Base-by-base conservation (phyloP, 2,888 invertebrate genomes). In the Ichneumoninae sp. region DNA sequence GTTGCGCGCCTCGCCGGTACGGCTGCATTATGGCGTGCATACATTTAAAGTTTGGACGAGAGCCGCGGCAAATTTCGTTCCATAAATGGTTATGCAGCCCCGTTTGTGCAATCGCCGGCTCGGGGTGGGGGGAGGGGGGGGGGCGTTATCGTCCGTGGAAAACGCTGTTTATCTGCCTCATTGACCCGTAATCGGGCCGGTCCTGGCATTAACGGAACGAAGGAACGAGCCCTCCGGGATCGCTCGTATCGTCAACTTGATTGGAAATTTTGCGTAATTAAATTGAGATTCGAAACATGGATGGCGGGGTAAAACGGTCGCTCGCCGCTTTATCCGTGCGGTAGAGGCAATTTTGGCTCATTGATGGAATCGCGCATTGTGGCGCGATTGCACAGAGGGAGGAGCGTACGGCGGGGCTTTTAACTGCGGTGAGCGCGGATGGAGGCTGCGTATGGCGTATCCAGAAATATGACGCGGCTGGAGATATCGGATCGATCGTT, bases 211-310 rank as follows among this genome's bases (percentile, higher is more conserved):
- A 70, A 78, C 77, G 44, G 74, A 81, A 47, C 72, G 72, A 50
- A 57, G 16, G 44, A 57, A 22, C 66, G 44, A 60, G 50, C 22
- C n/a, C 36, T 40, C n/a, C 5, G 36, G 50, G 52, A 19, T 10
- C 36, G 10, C 50, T 57, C 60, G 57, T 44, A 66, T 81, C 81
- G 84, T 66, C 66, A 66, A 75, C 75, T 65, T 68, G 66, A 79
- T 79, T 79, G 78, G 66, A 78, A 77, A 84, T 66, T 74, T 82
- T 60, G 33, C 62, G 82, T 79, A 82, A 84, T 84, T 79, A 82
- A 84, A 84, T 84, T n/a, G 79, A 68, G 60, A 79, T 52, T 84
- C 52, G 60, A 44, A 76, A 62, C 65, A 33, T 60, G 57, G 10
- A 10, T 50, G 52, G 19, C 33, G 40, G 36, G n/a, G 16, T 4